Conservation (phyloP, 2,888 invertebrate species). For the Syrista parreyssii region DNA sequence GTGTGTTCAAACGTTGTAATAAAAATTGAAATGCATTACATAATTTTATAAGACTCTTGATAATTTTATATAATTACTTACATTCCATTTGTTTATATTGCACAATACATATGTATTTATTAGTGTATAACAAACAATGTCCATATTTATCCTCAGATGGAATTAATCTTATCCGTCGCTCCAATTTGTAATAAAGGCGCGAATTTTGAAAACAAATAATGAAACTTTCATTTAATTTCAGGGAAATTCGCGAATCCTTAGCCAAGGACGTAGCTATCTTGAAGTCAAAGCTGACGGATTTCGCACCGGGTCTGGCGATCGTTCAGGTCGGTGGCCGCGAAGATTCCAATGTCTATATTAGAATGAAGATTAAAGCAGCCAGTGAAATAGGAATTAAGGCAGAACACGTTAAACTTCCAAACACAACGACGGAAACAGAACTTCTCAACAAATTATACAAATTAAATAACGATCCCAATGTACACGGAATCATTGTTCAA, state of each 20-base stretch:
- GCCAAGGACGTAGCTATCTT: conserved; percentile 74
- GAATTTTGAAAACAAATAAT: conserved; percentile 16
- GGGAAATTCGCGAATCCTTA: conserved; percentile 79
- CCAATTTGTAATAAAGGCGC: neutral
- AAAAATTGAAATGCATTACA: neutral
- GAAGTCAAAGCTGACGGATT: conserved; percentile 71
- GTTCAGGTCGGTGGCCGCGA: conserved; percentile 96
- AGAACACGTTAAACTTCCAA: conserved; percentile 82
- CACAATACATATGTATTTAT: neutral
- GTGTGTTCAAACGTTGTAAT: neutral
- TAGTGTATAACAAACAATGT: neutral
- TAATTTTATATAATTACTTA: neutral
- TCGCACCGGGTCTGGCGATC: conserved; percentile 85
- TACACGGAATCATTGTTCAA: conserved; percentile 97
- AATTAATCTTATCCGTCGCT: neutral
- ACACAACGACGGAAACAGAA: conserved; percentile 84
- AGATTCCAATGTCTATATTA: conserved; percentile 98
- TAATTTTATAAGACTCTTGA: neutral
- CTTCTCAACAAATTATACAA: conserved; percentile 76
- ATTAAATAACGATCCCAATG: conserved; percentile 84
- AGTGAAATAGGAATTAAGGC: conserved; percentile 89
- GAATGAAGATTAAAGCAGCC: conserved; percentile 95
- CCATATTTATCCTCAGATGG: no score
- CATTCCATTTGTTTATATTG: neutral
- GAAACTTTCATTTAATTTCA: conserved; percentile 56